These are phyloP conservation scores for Deroptyus accipitrinus DNA, from an alignment of 2,113 vertebrate species.

Conservation along the genomic window DNA sequence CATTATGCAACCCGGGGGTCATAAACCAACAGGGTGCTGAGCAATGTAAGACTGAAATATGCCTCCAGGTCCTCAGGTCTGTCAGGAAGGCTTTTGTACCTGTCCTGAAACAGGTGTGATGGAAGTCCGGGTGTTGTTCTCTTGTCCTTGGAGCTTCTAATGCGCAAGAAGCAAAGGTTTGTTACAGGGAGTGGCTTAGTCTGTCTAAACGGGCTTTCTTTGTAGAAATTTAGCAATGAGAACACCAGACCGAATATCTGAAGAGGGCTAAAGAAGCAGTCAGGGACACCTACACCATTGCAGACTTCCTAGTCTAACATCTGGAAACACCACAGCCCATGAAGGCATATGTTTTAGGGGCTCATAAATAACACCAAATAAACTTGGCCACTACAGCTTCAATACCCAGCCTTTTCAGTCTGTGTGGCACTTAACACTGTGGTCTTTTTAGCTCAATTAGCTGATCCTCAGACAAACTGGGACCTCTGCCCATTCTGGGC, in stretches of 20 bases:
- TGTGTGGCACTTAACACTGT: background rate
- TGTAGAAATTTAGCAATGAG: background rate
- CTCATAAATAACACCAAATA: background rate
- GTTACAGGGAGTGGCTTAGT: background rate
- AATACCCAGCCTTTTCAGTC: background rate
- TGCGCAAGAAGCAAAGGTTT: background rate
- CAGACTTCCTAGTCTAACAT: background rate
- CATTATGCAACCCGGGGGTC: background rate
- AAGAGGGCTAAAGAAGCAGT: background rate
- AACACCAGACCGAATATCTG: background rate
- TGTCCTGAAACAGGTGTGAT: background rate
- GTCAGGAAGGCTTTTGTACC: background rate
- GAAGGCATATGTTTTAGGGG: background rate
- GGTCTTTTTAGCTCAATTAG: background rate
- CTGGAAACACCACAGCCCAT: background rate
- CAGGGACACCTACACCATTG: background rate
- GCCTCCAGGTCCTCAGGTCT: background rate
- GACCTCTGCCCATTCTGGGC: background rate
- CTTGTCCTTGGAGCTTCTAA: background rate
- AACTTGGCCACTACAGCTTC: background rate
- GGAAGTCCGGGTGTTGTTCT: background rate
- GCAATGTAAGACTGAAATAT: background rate
- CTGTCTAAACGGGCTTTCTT: background rate
- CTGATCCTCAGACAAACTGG: background rate
- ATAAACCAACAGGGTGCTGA: background rate